phyloP scores from a whole-genome alignment of 92 coral and sea anemone genomes.

The Meandrina meandrites region DNA sequence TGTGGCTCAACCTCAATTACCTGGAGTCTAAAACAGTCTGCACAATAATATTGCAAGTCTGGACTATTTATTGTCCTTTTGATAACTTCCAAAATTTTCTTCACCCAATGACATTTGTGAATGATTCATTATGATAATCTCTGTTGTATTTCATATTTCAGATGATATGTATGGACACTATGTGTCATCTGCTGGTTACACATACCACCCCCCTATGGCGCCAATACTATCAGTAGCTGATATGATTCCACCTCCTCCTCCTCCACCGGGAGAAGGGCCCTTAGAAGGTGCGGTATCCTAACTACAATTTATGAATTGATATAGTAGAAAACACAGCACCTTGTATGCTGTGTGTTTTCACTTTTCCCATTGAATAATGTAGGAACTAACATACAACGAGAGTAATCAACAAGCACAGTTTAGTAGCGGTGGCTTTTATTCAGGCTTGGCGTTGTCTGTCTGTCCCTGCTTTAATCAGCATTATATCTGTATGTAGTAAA shows the following conservation, averaged over 20 bases:
- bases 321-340: no score
- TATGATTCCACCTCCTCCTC: conserved; percentile 90
- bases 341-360: neutral
- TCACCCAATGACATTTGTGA: no score
- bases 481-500: no score
- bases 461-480: no score
- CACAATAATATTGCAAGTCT: neutral
- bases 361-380: no score
- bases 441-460: no score
- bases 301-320: no score
- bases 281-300: conserved; percentile 65
- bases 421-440: no score
- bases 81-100: neutral
- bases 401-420: no score
- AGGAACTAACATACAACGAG: no score
- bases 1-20: neutral
- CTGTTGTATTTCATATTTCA: conserved; percentile 24
- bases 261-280: conserved; percentile 96
- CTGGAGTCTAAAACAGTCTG: neutral
- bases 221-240: conserved; percentile 69
- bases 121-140: no score
- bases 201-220: conserved; percentile 43
- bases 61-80: neutral
- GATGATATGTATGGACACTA: conserved; percentile 42
- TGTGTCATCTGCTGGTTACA: conserved; percentile 57